Conservation (phyloP, 1,140 invertebrate species). For the Hyphantria cunea region DNA sequence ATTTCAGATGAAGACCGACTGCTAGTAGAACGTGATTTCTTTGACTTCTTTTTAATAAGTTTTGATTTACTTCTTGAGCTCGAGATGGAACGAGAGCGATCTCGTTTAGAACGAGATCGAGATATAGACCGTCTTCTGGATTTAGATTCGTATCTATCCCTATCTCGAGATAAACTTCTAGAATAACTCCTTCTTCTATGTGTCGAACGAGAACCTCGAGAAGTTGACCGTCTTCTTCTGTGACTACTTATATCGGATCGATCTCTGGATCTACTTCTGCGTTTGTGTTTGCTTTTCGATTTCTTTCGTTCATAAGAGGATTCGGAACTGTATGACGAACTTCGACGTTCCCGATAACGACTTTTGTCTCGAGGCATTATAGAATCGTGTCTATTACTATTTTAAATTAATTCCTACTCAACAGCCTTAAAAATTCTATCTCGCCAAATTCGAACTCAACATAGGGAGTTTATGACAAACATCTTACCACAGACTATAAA, state of each 20-base stretch:
- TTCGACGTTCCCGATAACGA: conserved; percentile 63
- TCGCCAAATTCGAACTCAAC: too few species aligned
- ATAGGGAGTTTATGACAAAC: too few species aligned
- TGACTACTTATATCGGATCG: conserved; percentile 58
- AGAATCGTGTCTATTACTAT: too few species aligned
- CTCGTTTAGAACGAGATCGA: conserved; percentile 52
- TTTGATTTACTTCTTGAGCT: conserved; percentile 59
- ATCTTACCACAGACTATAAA: too few species aligned
- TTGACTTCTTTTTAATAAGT: conserved; percentile 54
- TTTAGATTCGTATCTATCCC: conserved; percentile 65
- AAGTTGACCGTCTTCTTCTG: conserved; percentile 59
- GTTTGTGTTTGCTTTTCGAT: conserved; percentile 67
- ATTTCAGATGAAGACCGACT: conserved; percentile 69
- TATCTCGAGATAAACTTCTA: conserved; percentile 63
- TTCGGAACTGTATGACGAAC: conserved; percentile 66
- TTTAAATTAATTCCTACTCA: too few species aligned
- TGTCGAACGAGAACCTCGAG: conserved; percentile 53
- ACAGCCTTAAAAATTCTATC: too few species aligned
- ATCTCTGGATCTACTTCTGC: conserved; percentile 62
- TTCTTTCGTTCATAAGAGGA: conserved; percentile 71
- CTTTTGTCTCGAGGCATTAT: conserved; percentile 68
- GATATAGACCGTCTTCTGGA: conserved; percentile 57
- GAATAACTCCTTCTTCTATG: conserved; percentile 63
- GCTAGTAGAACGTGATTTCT: conserved; percentile 55
- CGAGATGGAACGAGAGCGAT: conserved; percentile 57